These are phyloP conservation scores for Misgurnus mizolepis DNA, from an alignment of 2,113 vertebrate species.

Conservation along the genomic window DNA sequence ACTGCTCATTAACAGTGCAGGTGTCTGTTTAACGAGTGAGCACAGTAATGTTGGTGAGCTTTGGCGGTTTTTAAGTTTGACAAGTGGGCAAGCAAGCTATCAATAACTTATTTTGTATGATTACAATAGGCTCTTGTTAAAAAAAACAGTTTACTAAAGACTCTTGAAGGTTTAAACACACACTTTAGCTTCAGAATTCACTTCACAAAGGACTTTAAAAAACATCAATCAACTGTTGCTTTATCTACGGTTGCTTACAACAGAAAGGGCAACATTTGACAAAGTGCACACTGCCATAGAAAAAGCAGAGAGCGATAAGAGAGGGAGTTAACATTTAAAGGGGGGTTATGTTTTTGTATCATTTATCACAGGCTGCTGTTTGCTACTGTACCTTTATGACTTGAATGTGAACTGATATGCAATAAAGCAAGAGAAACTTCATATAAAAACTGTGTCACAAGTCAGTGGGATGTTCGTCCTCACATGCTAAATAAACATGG, in stretches of 20 bases:
- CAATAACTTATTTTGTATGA: not conserved
- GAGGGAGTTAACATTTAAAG: not conserved
- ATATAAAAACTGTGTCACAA: not conserved
- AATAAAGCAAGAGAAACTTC: not conserved
- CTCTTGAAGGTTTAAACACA: not conserved
- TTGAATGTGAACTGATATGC: not conserved
- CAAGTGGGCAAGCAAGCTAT: slow-evolving; percentile 11
- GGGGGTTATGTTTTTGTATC: too few species aligned
- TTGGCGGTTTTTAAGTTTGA: slow-evolving; percentile 24
- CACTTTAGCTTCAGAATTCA: not conserved
- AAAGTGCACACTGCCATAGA: not conserved
- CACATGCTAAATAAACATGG: not conserved
- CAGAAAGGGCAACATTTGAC: not conserved
- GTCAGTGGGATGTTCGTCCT: not conserved
- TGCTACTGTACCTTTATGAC: not conserved
- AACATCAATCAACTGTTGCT: not conserved
- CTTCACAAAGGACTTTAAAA: not conserved
- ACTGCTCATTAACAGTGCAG: slow-evolving; percentile 16
- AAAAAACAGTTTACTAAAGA: slow-evolving; percentile 1
- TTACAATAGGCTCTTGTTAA: not conserved
- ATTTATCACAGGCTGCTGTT: not conserved
- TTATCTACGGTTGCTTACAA: not conserved
- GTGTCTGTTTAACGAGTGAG: not conserved
- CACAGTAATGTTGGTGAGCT: slow-evolving; percentile 25
- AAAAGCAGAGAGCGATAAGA: not conserved